Base-by-base conservation (phyloP, 2,888 invertebrate genomes). In the Orchesella flavescens region DNA sequence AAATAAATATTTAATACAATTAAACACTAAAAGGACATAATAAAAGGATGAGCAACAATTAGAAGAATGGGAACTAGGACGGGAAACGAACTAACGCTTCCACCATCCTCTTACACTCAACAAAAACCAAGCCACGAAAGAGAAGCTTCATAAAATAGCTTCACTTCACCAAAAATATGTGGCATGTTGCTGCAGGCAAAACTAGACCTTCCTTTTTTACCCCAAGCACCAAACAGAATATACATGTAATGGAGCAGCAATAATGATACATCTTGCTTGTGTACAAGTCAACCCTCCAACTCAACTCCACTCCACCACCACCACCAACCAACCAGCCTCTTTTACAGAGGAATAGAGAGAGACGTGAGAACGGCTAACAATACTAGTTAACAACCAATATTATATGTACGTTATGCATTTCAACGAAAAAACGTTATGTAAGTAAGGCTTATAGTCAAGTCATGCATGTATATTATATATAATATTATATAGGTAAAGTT, bases 201-300 rank as follows among this genome's bases (percentile, higher is more conserved):
- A 82, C 81, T 75, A 82, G 80, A 81, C 80, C 80, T 81, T 81
- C 80, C 80, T 81, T 81, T 79, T 81, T 81, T 73, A 82, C 81
- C 81, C 81, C 75, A 82, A 80, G 72, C 72, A 69, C 57, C 57
- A 66, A 34, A 49, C 44, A 19, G 24, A 75, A 43, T 1, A 21
- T 49, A 43, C 44, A 76, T 65, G 24, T 77, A 61, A 76, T 57
- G 74, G 49, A 49, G 65, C 65, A 76, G 17, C 44, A 66, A 66
- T 34, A 34, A 34, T 34, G 34, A 34, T 66, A 44, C 17, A 44
- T 13, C 63, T n/a, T 46, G 43, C 63, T n/a, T 46, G 43, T 44
- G 46, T 44, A 66, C 66, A 57, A 57, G 19, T 57, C 57, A 61
- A 61, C 61, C 61, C 66, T 66, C 49, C 21, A 69, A 68, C 69